Evolutionary conservation across 2,888 invertebrate genomes (phyloP).

Genomic region (Zootermopsis nevadensis): DNA sequence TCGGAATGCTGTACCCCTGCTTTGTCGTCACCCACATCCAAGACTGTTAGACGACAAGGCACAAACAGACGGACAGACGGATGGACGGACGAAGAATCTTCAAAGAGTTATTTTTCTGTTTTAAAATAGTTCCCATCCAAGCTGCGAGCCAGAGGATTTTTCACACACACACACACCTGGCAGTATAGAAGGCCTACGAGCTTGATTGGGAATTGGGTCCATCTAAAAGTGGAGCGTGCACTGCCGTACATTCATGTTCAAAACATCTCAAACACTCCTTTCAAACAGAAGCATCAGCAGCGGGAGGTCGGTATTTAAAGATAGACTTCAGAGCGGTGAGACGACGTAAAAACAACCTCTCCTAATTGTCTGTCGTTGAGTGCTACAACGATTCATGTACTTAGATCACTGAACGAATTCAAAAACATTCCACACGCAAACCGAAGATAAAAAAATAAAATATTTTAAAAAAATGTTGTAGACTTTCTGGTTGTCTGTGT

Average conservation of each 20-base stretch:
- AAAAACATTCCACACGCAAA: not conserved
- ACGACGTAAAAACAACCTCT: not conserved
- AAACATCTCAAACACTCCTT: conserved; percentile 37
- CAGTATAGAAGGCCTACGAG: not conserved
- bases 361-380: not conserved
- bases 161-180: conserved; percentile 33
- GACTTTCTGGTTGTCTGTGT: too few relatives aligned
- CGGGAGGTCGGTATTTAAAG: conserved; percentile 28
- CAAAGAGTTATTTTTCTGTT: conserved; percentile 21
- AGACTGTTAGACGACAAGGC: not conserved
- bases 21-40: not conserved
- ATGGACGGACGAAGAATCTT: conserved; percentile 26
- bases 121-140: conserved; percentile 36
- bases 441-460: too few relatives aligned
- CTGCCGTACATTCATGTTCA: conserved; percentile 35
- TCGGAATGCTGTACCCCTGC: not conserved
- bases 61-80: not conserved
- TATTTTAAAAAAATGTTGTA: too few relatives aligned
- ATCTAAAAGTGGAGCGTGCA: conserved; percentile 37
- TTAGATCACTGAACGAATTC: not conserved
- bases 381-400: not conserved
- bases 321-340: not conserved
- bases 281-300: conserved; percentile 17
- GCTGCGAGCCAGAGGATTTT: conserved; percentile 35
- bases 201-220: conserved; percentile 28